Percentiles rank a stretch among this genome's conserved stretches.
These are phyloP conservation scores for Zaprionus vittiger DNA, from an alignment of 1,140 invertebrate species.

Conservation along the genomic window DNA sequence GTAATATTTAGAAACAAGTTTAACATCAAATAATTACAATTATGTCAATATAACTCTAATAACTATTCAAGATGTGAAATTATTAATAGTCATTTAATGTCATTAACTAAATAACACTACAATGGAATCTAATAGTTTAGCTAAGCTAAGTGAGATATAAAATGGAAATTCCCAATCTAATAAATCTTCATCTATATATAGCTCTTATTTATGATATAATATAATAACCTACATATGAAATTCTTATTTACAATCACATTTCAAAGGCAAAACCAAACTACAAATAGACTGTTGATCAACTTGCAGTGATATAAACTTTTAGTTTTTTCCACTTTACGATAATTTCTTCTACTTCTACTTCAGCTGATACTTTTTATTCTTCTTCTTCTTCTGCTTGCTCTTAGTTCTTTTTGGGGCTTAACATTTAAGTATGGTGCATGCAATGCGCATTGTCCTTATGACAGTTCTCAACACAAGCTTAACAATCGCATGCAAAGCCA, in stretches of 20 bases:
- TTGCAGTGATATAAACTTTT: constrained; percentile 34
- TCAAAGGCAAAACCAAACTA: neutral
- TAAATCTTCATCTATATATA: too few relatives aligned
- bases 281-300: constrained; percentile 2
- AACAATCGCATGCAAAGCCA: constrained; percentile 34
- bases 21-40: too few relatives aligned
- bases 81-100: too few relatives aligned
- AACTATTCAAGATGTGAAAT: too few relatives aligned
- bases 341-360: constrained; percentile 10
- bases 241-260: neutral
- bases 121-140: too few relatives aligned
- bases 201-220: too few relatives aligned
- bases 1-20: too few relatives aligned
- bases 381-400: neutral
- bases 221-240: too few relatives aligned
- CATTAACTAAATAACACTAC: too few relatives aligned
- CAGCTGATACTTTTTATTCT: neutral
- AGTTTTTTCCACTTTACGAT: constrained; percentile 26
- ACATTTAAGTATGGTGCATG: constrained; percentile 27
- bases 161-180: too few relatives aligned
- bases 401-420: constrained; percentile 9
- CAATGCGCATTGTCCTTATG: constrained; percentile 42
- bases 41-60: too few relatives aligned
- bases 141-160: too few relatives aligned
- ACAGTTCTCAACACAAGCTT: constrained; percentile 41